phyloP scores from a whole-genome alignment of 2,888 invertebrate species.

The Apamea sordens region DNA sequence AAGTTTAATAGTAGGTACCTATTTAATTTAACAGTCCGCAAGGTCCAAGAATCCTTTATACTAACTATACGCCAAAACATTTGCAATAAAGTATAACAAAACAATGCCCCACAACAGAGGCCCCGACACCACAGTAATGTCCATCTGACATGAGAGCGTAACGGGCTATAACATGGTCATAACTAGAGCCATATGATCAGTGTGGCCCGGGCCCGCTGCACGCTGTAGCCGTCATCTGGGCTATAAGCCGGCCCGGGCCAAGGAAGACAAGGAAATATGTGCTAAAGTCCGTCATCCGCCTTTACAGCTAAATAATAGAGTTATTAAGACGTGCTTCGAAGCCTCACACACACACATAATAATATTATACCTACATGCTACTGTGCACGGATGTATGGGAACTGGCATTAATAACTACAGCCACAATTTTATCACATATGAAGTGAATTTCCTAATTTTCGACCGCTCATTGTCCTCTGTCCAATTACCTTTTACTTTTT shows the following conservation, averaged over 20 bases:
- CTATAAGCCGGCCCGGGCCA: constrained; percentile 23
- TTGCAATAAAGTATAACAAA: neutral
- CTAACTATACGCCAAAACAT: too few species aligned
- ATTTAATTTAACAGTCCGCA: neutral
- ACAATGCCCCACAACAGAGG: neutral
- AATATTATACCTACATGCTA: too few species aligned
- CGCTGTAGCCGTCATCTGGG: constrained; percentile 4
- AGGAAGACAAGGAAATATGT: constrained; percentile 35
- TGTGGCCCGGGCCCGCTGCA: neutral
- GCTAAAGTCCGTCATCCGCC: constrained; percentile 14
- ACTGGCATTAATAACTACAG: neutral
- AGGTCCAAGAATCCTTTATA: neutral
- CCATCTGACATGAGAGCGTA: constrained; percentile 14
- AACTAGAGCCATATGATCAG: constrained; percentile 28
- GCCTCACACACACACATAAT: neutral
- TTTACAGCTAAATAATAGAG: constrained; percentile 42
- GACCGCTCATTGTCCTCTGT: neutral
- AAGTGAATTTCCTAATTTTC: neutral
- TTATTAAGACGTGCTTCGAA: constrained; percentile 4
- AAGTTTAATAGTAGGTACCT: neutral
- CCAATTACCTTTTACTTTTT: neutral
- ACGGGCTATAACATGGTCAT: constrained; percentile 4
- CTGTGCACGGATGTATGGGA: neutral
- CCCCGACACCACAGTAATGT: neutral
- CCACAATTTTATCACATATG: neutral